phyloP scores from a whole-genome alignment of 2,113 vertebrate species.

The Saguinus imperator region DNA sequence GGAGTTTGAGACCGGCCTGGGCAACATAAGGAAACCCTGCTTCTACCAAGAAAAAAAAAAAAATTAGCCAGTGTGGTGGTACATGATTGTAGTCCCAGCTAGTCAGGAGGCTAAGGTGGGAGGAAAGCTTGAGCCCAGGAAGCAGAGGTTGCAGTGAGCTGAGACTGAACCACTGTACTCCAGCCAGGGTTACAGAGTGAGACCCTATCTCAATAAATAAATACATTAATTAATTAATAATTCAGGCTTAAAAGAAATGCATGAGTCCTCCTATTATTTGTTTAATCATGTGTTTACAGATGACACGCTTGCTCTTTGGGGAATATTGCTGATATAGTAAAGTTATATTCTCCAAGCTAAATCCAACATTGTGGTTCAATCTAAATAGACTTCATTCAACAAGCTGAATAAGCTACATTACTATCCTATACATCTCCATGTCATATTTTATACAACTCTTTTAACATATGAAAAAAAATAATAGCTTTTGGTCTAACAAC shows the following conservation, averaged over 20 bases:
- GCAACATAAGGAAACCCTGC: no score
- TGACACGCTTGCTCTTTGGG: background rate
- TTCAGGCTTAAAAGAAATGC: background rate
- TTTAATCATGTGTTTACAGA: background rate
- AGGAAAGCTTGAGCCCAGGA: no score
- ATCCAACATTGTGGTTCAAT: background rate
- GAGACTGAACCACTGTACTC: no score
- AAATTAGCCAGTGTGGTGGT: no score
- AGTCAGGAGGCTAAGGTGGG: no score
- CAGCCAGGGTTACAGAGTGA: no score
- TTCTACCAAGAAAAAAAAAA: no score
- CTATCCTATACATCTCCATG: background rate
- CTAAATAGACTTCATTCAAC: background rate
- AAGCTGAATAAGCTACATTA: background rate
- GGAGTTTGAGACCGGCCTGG: no score
- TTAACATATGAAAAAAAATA: background rate
- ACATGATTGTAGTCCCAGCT: no score
- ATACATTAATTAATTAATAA: background rate
- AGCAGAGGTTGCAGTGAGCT: no score
- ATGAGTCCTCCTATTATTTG: background rate
- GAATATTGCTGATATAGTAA: background rate
- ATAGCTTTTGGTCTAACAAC: background rate
- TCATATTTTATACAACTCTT: background rate
- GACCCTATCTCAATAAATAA: no score
- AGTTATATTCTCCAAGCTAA: background rate